phyloP scores from a whole-genome alignment of 2,888 invertebrate species.

The Norana najaformis region DNA sequence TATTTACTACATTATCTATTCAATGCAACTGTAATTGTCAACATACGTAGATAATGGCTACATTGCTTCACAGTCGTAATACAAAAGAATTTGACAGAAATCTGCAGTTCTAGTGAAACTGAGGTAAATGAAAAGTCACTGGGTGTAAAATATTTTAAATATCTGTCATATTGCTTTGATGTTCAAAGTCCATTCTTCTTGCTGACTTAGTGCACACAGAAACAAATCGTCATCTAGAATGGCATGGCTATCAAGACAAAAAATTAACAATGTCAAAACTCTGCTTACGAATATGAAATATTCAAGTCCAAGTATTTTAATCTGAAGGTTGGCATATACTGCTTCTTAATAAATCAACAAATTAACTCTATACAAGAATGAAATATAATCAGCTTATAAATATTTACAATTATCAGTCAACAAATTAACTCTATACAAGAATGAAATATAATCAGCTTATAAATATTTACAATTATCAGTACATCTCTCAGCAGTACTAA shows the following conservation, averaged over 20 bases:
- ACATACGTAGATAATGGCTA: neutral
- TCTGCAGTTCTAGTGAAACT: neutral
- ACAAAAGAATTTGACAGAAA: neutral
- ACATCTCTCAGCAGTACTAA: neutral
- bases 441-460: neutral
- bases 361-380: neutral
- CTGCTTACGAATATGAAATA: neutral
- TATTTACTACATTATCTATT: neutral
- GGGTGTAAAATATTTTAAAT: too few species aligned
- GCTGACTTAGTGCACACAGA: too few species aligned
- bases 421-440: neutral
- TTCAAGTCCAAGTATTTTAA: neutral
- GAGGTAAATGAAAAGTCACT: neutral
- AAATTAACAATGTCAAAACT: neutral
- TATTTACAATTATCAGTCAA: neutral
- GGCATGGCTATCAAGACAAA: neutral
- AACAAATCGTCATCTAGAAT: too few species aligned
- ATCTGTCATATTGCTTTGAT: too few species aligned
- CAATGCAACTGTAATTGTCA: neutral
- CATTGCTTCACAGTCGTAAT: too few species aligned
- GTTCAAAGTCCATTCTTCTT: too few species aligned
- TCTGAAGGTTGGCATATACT: neutral
- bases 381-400: neutral
- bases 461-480: neutral
- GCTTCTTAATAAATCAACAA: neutral